A percentile compares a stretch with the other conserved stretches of the same genome.
These are phyloP conservation scores for Cephus rjabovi DNA, from an alignment of 2,888 invertebrate genomes.

Conservation along the genomic window DNA sequence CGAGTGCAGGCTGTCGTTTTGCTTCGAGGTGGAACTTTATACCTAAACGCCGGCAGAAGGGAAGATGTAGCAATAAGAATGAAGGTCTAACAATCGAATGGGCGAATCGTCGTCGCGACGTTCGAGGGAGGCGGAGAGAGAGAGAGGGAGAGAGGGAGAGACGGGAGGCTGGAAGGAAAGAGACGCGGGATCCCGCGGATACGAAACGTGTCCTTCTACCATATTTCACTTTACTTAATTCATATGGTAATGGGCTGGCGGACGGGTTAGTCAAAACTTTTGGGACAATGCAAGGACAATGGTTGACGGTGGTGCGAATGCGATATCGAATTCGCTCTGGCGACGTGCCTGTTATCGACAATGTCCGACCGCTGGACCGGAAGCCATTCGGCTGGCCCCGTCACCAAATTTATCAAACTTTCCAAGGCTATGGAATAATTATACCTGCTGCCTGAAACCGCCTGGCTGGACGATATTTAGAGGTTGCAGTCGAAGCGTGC, in stretches of 20 bases:
- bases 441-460: background rate
- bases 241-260: conserved; percentile 79
- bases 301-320: conserved; percentile 47
- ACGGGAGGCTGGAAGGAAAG: too few species aligned
- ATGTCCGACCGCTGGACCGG: conserved; percentile 62
- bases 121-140: too few species aligned
- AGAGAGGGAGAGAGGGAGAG: too few species aligned
- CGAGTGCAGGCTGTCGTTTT: too few species aligned
- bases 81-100: too few species aligned
- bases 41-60: too few species aligned
- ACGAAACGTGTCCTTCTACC: conserved; percentile 59
- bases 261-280: conserved; percentile 59
- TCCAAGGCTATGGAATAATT: conserved; percentile 44
- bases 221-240: conserved; percentile 85
- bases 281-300: conserved; percentile 61
- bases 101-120: too few species aligned
- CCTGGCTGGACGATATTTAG: conserved; percentile 15
- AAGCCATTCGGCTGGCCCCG: conserved; percentile 57
- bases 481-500: background rate
- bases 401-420: conserved; percentile 61
- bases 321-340: conserved; percentile 60
- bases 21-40: too few species aligned
- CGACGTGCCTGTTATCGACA: conserved; percentile 60
- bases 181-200: background rate
- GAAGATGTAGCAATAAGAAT: too few species aligned